Percentiles rank a stretch among this genome's conserved stretches.
Conservation (phyloP, 2,797 vertebrate genomes). For the Phaenicophaeus curvirostris region DNA sequence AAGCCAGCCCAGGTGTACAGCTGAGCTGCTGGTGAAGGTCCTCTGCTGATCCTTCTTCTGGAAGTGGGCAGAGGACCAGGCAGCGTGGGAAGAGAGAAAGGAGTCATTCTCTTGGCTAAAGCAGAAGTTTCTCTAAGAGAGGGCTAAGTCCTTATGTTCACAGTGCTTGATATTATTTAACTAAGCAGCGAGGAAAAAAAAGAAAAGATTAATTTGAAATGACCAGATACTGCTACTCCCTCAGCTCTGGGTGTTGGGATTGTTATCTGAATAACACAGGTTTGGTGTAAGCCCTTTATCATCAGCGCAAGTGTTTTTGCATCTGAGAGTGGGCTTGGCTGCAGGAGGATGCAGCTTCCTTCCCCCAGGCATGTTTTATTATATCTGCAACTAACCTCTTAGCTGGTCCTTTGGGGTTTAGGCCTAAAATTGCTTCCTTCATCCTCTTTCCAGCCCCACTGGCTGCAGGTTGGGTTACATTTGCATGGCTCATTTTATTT, state of each 20-base stretch:
- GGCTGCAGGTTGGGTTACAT: background rate
- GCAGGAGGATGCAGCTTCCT: conserved; percentile 28
- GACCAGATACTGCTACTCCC: background rate
- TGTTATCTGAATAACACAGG: background rate
- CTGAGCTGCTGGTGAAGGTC: background rate
- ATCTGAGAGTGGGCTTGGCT: conserved; percentile 19
- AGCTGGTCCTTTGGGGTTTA: conserved; percentile 13
- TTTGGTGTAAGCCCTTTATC: background rate
- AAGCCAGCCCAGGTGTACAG: background rate
- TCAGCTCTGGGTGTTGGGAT: background rate
- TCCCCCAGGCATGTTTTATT: conserved; percentile 48
- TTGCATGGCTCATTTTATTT: background rate
- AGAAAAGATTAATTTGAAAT: background rate
- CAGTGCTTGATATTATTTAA: background rate
- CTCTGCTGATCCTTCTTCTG: background rate
- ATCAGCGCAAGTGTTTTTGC: background rate
- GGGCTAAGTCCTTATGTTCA: background rate
- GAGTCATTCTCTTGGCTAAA: background rate
- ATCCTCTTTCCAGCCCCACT: background rate
- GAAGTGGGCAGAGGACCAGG: background rate
- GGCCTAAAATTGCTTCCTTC: conserved; percentile 31
- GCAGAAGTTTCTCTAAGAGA: background rate
- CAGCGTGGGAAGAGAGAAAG: background rate
- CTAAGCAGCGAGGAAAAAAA: background rate
- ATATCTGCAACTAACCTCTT: conserved; percentile 41